phyloP scores from a whole-genome alignment of 2,797 vertebrate species.

The Hapalemur alaotrensis region DNA sequence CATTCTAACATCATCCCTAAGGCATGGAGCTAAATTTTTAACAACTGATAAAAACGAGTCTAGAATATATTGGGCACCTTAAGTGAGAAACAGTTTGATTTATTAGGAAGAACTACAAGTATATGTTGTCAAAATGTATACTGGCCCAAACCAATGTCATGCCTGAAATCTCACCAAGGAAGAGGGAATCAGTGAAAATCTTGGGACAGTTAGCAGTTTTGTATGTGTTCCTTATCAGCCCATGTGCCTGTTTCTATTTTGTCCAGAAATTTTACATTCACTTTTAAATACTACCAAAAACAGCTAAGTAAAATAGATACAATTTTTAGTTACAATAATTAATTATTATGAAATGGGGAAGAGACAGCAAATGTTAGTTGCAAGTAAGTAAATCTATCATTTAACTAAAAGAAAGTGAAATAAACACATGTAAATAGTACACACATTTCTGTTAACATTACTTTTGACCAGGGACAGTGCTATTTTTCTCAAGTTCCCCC shows the following conservation, averaged over 20 bases:
- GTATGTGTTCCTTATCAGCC: background rate
- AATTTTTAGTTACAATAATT: background rate
- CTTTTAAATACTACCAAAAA: slow-evolving; percentile 16
- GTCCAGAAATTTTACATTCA: background rate
- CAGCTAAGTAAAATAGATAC: background rate
- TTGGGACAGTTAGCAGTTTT: background rate
- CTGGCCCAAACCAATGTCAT: background rate
- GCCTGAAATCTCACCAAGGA: background rate
- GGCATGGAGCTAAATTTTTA: background rate
- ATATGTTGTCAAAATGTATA: background rate
- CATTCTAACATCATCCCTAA: background rate
- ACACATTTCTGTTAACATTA: background rate
- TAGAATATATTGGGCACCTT: background rate
- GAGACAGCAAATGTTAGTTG: background rate
- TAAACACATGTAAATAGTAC: background rate
- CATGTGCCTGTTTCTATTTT: background rate
- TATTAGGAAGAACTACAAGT: background rate
- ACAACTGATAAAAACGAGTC: background rate
- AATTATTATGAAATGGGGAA: background rate
- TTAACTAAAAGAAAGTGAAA: slow-evolving; percentile 46
- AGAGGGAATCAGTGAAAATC: background rate
- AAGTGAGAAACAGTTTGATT: background rate
- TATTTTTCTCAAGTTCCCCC: background rate
- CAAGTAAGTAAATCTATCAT: background rate
- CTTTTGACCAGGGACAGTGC: background rate